Evolutionary conservation across 2,888 invertebrate genomes (phyloP).

Genomic region (Odontomyia ornata): DNA sequence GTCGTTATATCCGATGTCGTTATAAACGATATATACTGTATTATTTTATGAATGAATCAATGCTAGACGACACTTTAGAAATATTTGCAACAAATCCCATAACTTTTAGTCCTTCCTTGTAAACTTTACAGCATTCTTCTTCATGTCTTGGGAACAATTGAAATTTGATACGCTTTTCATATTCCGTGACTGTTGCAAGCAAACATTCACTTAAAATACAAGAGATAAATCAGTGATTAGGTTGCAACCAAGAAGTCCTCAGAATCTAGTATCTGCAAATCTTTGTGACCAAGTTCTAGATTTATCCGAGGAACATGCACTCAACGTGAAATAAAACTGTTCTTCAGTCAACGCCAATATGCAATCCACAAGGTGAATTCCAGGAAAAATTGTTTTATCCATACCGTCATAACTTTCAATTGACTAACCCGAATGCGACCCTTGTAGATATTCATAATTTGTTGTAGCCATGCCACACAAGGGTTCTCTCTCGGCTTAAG

Average conservation of each 20-base stretch:
- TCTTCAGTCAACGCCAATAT: conserved; percentile 29
- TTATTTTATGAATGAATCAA: neutral
- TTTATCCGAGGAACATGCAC: conserved; percentile 9
- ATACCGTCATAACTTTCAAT: conserved; percentile 32
- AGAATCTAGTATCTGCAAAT: conserved; percentile 5
- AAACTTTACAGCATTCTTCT: neutral
- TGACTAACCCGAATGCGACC: conserved; percentile 27
- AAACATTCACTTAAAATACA: neutral
- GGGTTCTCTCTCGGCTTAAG: neutral
- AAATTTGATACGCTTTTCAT: conserved; percentile 36
- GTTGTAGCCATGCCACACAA: neutral
- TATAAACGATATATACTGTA: too few relatives aligned
- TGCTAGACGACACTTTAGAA: neutral
- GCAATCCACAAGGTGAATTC: conserved; percentile 29
- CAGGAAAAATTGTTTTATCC: conserved; percentile 18
- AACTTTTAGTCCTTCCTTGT: neutral
- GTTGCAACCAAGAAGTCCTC: conserved; percentile 6
- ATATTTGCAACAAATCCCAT: neutral
- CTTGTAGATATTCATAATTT: neutral
- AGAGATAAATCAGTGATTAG: conserved; percentile 38
- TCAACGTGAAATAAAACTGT: neutral
- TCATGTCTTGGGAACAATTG: conserved; percentile 36
- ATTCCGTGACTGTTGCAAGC: conserved; percentile 40
- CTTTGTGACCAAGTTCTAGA: conserved; percentile 34
- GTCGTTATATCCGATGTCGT: too few relatives aligned